Evolutionary conservation across 1,140 invertebrate species (phyloP), one percentile per base, ranked within the genome.

Genomic region (Leptinotarsa defecta): DNA sequence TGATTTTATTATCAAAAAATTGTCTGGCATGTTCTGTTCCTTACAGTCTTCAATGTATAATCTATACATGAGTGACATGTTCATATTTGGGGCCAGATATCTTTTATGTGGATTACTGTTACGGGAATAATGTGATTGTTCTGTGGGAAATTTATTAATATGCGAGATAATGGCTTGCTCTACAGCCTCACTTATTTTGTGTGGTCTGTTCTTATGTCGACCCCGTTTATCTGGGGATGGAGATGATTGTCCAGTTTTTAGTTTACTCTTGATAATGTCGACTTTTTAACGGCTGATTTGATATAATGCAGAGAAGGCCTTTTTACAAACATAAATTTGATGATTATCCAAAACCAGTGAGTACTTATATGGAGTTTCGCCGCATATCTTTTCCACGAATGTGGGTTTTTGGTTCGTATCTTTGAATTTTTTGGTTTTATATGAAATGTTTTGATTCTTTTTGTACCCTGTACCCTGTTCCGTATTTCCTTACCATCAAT

Each of bases 101-200:
- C 68, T 78, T 73, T 80, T 77, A 71, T 77, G 15, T 15, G 22
- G 52, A 69, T 79, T 80, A 6, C 15, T 34, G 20, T 76, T 80
- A 24, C 70, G 20, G 20, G 77, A 80, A 75, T 80, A 79, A 48
- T 80, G 75, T 62, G 77, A 80, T 48, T 78, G 71, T 72, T 78
- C 77, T 64, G 75, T 48, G 13, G 78, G 74, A 76, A 80, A 74
- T 64, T 71, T 15, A n/a, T 57, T 17, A n/a, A 78, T 75, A 68
- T 78, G 77, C 19, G 72, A 43, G n/a, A 52, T 77, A 62, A 77
- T 74, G 34, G 34, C 48, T 19, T 77, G 19, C 19, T 43, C n/a
- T 43, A 78, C 75, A 43, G 74, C 68, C n/a, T 71, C 68, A 27
- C 57, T 65, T 17, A 77, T 64, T 71, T 79, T 77, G 49, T 79